phyloP scores from a whole-genome alignment of 2,113 vertebrate species.

The Saccopteryx bilineata region DNA sequence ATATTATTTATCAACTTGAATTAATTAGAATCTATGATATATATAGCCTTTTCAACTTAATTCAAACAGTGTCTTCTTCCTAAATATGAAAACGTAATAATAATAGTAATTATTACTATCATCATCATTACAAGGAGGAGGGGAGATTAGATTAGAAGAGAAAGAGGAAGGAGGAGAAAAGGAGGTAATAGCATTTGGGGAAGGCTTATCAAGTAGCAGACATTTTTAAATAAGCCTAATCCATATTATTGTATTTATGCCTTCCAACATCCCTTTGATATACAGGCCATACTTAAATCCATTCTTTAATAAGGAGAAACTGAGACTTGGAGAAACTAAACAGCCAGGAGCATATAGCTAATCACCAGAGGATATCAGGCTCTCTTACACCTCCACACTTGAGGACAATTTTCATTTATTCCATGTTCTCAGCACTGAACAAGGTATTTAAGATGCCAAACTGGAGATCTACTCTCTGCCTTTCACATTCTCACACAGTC shows the following conservation, averaged over 20 bases:
- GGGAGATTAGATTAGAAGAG: background rate
- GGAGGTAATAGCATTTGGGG: rapidly evolving
- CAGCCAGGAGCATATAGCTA: background rate
- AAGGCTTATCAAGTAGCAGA: background rate
- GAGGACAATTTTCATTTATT: background rate
- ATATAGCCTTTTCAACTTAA: background rate
- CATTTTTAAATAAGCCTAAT: background rate
- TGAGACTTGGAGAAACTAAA: background rate
- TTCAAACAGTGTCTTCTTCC: background rate
- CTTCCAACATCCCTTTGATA: background rate
- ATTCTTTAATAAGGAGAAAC: background rate
- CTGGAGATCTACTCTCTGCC: background rate
- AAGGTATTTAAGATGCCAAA: background rate
- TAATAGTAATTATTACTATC: background rate
- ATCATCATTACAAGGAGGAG: background rate
- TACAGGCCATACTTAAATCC: background rate
- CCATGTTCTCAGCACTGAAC: background rate
- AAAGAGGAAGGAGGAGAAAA: background rate
- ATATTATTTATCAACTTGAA: background rate
- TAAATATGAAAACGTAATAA: background rate
- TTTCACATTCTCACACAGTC: background rate
- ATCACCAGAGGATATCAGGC: background rate
- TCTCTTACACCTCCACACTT: background rate
- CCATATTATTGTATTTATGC: background rate
- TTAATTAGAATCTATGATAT: background rate